Evolutionary conservation across 2,113 vertebrate species (phyloP).

Genomic region (Chaetorhynchus papuensis): DNA sequence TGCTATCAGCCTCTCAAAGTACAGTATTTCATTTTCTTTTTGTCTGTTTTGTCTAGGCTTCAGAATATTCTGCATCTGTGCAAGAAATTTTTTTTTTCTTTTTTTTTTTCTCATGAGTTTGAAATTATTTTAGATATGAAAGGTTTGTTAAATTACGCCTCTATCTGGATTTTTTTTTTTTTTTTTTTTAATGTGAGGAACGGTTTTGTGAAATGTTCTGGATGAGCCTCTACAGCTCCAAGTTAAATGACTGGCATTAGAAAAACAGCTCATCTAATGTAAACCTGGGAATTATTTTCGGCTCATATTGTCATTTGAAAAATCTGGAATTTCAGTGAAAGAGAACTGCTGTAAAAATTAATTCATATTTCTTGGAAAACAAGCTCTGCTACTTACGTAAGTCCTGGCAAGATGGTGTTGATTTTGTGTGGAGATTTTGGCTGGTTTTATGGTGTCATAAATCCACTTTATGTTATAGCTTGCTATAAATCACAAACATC

Average conservation of each 20-base stretch:
- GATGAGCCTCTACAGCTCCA: not conserved
- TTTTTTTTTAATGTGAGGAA: not conserved
- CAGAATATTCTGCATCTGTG: not conserved
- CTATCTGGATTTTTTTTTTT: not conserved
- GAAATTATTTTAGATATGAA: not conserved
- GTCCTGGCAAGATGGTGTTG: not conserved
- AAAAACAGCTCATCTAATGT: not conserved
- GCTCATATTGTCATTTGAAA: not conserved
- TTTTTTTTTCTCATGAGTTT: not conserved
- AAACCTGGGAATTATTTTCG: not conserved
- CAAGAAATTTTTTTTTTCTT: not conserved
- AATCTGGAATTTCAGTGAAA: not conserved
- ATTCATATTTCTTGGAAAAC: not conserved
- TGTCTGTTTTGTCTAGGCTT: not conserved
- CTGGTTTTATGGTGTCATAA: conserved; percentile 12
- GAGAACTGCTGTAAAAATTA: not conserved
- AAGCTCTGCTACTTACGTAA: not conserved
- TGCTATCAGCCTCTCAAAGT: not conserved
- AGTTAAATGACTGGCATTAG: not conserved
- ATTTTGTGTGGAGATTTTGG: conserved; percentile 1
- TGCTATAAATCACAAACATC: not conserved
- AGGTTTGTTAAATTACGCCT: not conserved
- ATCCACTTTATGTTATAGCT: not conserved
- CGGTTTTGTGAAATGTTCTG: not conserved
- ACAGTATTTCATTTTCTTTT: not conserved